Conservation (phyloP, 2,888 invertebrate species). For the Pollenia griseotomentosa region DNA sequence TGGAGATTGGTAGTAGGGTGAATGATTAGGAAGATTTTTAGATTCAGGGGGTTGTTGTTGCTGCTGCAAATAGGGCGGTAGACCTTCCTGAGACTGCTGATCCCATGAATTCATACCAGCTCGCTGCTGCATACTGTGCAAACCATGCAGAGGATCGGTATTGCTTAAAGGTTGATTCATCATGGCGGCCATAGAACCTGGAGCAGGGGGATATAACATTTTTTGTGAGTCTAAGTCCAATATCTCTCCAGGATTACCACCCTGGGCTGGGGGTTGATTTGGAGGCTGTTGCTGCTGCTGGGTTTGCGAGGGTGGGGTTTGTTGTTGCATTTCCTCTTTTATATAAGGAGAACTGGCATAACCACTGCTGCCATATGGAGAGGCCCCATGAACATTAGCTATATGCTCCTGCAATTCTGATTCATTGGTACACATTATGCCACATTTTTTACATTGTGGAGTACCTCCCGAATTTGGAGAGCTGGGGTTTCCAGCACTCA, state of each 20-base stretch:
- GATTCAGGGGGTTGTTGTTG: conserved; percentile 70
- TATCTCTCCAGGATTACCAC: conserved; percentile 86
- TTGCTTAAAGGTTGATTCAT: conserved; percentile 76
- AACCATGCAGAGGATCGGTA: conserved; percentile 81
- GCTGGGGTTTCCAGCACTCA: conserved; percentile 75
- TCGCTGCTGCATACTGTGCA: conserved; percentile 82
- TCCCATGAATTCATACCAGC: conserved; percentile 79
- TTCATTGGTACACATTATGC: conserved; percentile 91
- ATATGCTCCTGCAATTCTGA: conserved; percentile 91
- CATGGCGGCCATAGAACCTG: conserved; percentile 25
- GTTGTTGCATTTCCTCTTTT: conserved; percentile 80
- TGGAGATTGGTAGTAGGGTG: conserved; percentile 69
- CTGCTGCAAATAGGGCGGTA: conserved; percentile 80
- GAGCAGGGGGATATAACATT: conserved; percentile 87
- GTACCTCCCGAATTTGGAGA: conserved; percentile 84
- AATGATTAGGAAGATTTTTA: conserved; percentile 39
- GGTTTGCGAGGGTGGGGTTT: conserved; percentile 71
- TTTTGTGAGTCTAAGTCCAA: conserved; percentile 95
- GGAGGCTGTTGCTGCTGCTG: conserved; percentile 75
- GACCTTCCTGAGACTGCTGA: conserved; percentile 78
- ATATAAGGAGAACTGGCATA: conserved; percentile 81
- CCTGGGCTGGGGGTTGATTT: conserved; percentile 83
- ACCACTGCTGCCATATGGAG: conserved; percentile 81
- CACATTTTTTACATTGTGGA: conserved; percentile 92
- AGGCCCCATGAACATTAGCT: conserved; percentile 87